Evolutionary conservation across 2,797 vertebrate genomes (phyloP), one percentile per base, ranked within the genome.

Genomic region (Rhinichthys osculus): DNA sequence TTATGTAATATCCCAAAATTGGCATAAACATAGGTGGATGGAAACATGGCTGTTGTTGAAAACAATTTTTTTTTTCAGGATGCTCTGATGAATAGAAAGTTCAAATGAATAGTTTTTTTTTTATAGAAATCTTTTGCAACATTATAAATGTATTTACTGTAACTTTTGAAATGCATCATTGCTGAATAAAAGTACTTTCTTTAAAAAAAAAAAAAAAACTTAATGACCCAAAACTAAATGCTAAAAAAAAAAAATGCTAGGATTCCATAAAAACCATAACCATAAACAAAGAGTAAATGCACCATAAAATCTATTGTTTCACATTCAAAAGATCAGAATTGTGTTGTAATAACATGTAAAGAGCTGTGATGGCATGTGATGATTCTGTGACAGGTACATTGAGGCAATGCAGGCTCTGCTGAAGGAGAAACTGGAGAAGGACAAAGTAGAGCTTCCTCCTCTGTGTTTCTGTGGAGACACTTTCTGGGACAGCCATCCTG

Each of bases 401-500:
- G 94, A 96, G 83, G 96, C 96, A 70, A 90, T 97, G 21, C 92
- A 93, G 84, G 95, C 93, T 17, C 94, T 94, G 85, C 91, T 96
- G 92, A 96, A 91, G 85, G 95, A 97, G 90, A 96, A 95, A 72
- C 92, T 98, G 78, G 87, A 90, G 73, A 90, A 95, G 3, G 91
- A 85, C 59, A 94, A 96, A 82, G 90, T 95, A 0, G 94, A 95
- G 1, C 93, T 96, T 42, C 98, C 98, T 42, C 96, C 95, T 0
- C 93, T 99, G 27, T 99, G 98, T 92, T 97, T 92, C 93, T 99
- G 98, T 40, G 97, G 96, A 0, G 91, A 96, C 0, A 93, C 95
- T 50, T 99, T 99, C 92, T 99, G 98, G 97, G 97, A 98, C 83
- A 95, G 96, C 5, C 97, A 99, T 87, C 98, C 98, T 0, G 94